phyloP scores from a whole-genome alignment of 2,888 invertebrate species.

The Spicauda simplicius region DNA sequence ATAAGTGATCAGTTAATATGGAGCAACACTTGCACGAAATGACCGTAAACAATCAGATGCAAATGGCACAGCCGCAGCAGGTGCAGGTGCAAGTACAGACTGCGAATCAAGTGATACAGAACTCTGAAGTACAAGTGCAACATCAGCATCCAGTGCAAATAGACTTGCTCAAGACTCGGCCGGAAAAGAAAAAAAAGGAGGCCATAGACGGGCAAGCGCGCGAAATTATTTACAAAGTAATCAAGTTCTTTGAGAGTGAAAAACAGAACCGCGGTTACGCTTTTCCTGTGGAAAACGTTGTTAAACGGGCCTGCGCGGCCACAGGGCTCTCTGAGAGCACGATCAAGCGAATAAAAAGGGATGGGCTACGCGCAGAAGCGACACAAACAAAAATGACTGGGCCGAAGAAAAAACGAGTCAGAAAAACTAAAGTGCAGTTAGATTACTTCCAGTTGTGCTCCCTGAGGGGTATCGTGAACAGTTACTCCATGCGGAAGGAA shows the following conservation, averaged over 20 bases:
- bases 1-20: slow-evolving; percentile 38
- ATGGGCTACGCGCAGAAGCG: slow-evolving; percentile 72
- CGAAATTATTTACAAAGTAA: slow-evolving; percentile 76
- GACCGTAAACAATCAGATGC: slow-evolving; percentile 40
- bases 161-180: slow-evolving; percentile 53
- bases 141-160: slow-evolving; percentile 40
- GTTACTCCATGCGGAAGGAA: slow-evolving; percentile 72
- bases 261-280: slow-evolving; percentile 78
- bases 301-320: slow-evolving; percentile 75
- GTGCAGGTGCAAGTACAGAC: slow-evolving; percentile 20
- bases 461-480: slow-evolving; percentile 72
- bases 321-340: slow-evolving; percentile 77
- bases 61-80: slow-evolving; percentile 32
- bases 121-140: slow-evolving; percentile 36
- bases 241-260: slow-evolving; percentile 79
- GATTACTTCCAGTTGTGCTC: slow-evolving; percentile 78
- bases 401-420: slow-evolving; percentile 73
- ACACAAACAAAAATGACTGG: slow-evolving; percentile 77
- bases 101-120: slow-evolving; percentile 32
- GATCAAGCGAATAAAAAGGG: slow-evolving; percentile 75
- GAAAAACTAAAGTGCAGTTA: slow-evolving; percentile 76
- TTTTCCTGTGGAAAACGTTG: slow-evolving; percentile 77
- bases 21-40: slow-evolving; percentile 45
- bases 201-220: slow-evolving; percentile 78
- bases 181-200: slow-evolving; percentile 75